phyloP scores from a whole-genome alignment of 2,888 invertebrate species.

The Caenorhabditis sp. region DNA sequence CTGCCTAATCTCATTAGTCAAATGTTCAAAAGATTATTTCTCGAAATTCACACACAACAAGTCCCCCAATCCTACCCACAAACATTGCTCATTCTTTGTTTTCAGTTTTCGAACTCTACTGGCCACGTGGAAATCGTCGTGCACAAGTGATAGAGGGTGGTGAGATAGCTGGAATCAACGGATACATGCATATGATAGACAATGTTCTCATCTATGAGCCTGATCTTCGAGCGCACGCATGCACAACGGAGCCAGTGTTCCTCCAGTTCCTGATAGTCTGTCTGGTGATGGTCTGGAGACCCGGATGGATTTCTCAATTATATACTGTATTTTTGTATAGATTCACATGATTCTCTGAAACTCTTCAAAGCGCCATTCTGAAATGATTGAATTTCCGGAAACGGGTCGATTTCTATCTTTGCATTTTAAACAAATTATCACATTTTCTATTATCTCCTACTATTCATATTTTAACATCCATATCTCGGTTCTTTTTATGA shows the following conservation, averaged over 20 bases:
- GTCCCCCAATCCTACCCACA: background rate
- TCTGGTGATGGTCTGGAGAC: slow-evolving; percentile 51
- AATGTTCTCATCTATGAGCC: slow-evolving; percentile 87
- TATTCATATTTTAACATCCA: slow-evolving; percentile 8
- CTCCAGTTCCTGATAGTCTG: slow-evolving; percentile 48
- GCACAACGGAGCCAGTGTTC: slow-evolving; percentile 54
- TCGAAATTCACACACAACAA: background rate
- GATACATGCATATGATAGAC: slow-evolving; percentile 95
- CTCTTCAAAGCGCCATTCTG: background rate
- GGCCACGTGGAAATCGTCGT: slow-evolving; percentile 83
- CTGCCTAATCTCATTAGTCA: background rate
- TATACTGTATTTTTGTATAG: slow-evolving; percentile 29
- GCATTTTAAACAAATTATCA: slow-evolving; percentile 25
- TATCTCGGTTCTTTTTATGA: slow-evolving; percentile 50
- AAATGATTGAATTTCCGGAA: background rate
- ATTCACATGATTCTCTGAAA: slow-evolving; percentile 23
- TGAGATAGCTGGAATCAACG: slow-evolving; percentile 96
- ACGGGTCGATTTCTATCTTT: slow-evolving; percentile 12
- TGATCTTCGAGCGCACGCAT: slow-evolving; percentile 76
- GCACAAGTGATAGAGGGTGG: slow-evolving; percentile 86
- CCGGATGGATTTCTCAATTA: slow-evolving; percentile 47
- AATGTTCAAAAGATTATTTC: slow-evolving; percentile 16
- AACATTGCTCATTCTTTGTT: slow-evolving; percentile 3
- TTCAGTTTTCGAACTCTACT: slow-evolving; percentile 83
- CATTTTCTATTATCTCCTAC: background rate